Evolutionary conservation across 2,797 vertebrate genomes (phyloP), one percentile per base, ranked within the genome.

Genomic region (Enteromius anoplus): DNA sequence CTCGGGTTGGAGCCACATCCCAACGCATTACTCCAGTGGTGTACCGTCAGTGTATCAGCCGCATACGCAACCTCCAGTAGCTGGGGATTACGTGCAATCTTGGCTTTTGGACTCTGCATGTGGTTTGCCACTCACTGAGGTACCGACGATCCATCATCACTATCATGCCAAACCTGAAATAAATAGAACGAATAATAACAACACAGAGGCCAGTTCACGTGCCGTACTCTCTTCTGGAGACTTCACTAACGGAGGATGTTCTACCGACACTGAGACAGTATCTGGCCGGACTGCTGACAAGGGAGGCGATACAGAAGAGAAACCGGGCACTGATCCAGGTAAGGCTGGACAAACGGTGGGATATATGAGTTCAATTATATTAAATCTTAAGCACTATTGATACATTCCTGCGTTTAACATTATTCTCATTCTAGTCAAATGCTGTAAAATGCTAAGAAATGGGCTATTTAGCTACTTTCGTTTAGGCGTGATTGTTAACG

Each of bases 51-150:
- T 95, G 78, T 96, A 96, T 85, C 96, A 97, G 85, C 95, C 97
- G 80, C 97, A 97, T 88, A 95, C 96, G 88, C 96, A 97, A 85
- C 94, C 95, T 86, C 93, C 96, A 21, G 92, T 92, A 26, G 87
- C 94, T 77, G 94, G 96, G 86, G 96, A 97, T 69, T 98, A 97
- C 90, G 93, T 96, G 94, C 96, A 97, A 90, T 97, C 97, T 75
- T 98, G 97, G 97, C 92, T 98, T 85, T 94, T 98, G 90, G 97
- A 98, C 89, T 95, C 96, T 83, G 92, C 97, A 93, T 95, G 96
- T 84, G 97, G 95, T 78, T 90, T 98, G 87, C 96, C 97, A 83
- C 95, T 97, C 94, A 93, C 96, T 88, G 97, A 96, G 94, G 94
- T 98, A 93, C 94, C 96, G 88, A 93, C 96, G 90, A 91, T 90